Conservation (phyloP, 2,888 invertebrate genomes). For the Drosophila prostipennis region DNA sequence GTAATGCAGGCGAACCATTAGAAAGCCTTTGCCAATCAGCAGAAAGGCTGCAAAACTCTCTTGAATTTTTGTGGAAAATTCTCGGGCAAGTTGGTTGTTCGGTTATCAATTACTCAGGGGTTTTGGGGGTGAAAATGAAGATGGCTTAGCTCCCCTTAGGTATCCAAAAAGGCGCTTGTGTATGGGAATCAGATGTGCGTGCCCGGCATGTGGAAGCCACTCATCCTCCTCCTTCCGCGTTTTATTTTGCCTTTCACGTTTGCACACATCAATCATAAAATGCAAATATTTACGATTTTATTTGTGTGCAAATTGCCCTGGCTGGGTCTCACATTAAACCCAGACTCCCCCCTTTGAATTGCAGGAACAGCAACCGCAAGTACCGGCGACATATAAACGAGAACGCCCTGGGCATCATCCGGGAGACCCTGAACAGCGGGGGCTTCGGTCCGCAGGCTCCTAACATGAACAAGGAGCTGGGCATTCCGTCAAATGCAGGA, state of each 20-base stretch:
- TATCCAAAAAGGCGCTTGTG: slow-evolving; percentile 7
- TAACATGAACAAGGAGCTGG: slow-evolving; percentile 78
- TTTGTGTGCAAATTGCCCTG: slow-evolving; percentile 68
- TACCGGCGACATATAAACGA: slow-evolving; percentile 82
- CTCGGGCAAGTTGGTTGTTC: slow-evolving; percentile 19
- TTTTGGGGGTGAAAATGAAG: slow-evolving; percentile 22
- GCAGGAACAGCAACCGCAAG: slow-evolving; percentile 82
- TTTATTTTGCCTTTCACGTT: slow-evolving; percentile 50
- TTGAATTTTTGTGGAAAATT: slow-evolving; percentile 8
- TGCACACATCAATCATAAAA: slow-evolving; percentile 78
- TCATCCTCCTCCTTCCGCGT: slow-evolving; percentile 12
- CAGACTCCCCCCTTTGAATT: slow-evolving; percentile 23
- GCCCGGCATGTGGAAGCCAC: slow-evolving; percentile 48
- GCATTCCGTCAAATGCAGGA: slow-evolving; percentile 80
- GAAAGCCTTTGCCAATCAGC: slow-evolving; percentile 36
- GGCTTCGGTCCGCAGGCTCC: slow-evolving; percentile 81
- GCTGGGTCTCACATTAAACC: slow-evolving; percentile 45
- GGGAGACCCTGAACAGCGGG: slow-evolving; percentile 80
- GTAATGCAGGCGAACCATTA: slow-evolving; percentile 52
- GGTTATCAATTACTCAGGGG: slow-evolving; percentile 38
- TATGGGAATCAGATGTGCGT: slow-evolving; percentile 49
- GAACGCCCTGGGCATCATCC: slow-evolving; percentile 80
- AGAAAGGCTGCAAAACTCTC: slow-evolving; percentile 38
- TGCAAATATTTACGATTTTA: slow-evolving; percentile 78
- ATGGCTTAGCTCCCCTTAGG: not conserved